Evolutionary conservation across 2,113 vertebrate species (phyloP).

Genomic region (Pipa parva): DNA sequence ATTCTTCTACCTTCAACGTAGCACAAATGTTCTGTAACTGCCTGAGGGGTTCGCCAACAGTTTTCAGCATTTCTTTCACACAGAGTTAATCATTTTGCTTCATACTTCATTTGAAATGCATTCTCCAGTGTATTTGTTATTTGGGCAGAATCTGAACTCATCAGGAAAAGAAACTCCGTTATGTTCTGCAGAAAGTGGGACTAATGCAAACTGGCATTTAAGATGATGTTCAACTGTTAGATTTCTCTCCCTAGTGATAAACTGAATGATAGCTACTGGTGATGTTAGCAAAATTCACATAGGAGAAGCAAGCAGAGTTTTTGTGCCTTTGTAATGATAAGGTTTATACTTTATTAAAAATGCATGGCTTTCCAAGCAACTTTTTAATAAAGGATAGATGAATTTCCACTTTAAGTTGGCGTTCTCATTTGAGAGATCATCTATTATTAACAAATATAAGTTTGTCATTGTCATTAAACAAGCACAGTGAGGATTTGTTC

Average conservation of each 20-base stretch:
- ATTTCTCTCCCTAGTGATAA: neutral
- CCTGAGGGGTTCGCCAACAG: no score
- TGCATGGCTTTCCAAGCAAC: slow-evolving; percentile 14
- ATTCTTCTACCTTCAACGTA: no score
- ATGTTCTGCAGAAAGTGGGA: no score
- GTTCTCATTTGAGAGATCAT: slow-evolving; percentile 7
- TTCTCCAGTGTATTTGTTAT: no score
- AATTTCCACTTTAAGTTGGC: slow-evolving; percentile 10
- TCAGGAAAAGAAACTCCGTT: no score
- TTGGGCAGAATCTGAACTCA: no score
- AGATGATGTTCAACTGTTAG: neutral
- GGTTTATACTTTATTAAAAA: slow-evolving; percentile 27
- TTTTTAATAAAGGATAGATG: slow-evolving; percentile 9
- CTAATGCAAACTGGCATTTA: neutral
- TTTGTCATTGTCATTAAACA: slow-evolving; percentile 2
- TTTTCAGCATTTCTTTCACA: no score
- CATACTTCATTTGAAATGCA: no score
- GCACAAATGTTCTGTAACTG: no score
- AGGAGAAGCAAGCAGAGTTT: neutral
- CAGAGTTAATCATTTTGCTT: no score
- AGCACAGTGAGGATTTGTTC: neutral
- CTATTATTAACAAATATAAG: slow-evolving; percentile 19
- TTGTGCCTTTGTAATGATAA: slow-evolving; percentile 1
- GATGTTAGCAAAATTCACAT: slow-evolving; percentile 11
- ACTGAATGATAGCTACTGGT: slow-evolving; percentile 8